Evolutionary conservation across 2,888 invertebrate genomes (phyloP), one percentile per base, ranked within the genome.

Genomic region (Drosophila planitibia): DNA sequence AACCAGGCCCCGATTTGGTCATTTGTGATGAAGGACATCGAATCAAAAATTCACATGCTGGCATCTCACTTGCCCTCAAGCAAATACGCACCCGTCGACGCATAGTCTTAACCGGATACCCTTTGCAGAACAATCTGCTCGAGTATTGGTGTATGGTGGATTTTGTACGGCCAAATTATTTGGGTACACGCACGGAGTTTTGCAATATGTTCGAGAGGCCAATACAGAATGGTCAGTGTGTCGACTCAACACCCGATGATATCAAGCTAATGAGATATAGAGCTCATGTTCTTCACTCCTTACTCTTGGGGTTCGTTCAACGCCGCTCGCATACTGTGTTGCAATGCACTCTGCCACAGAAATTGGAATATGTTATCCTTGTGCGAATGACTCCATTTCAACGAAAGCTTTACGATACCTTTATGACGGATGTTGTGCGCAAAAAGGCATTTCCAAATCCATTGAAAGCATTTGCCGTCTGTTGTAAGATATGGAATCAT

Each of bases 61-160:
- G 98, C 74, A 99, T 99, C 85, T 98, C 99, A 0, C 96, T 97
- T 92, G 98, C 99, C 0, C 94, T 99, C 49, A 99, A 99, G 92
- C 97, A 98, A 91, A 98, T 99, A 94, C 95, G 97, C 84, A 99
- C 99, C 0, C 97, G 98, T 91, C 95, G 99, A 22, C 95, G 99
- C 76, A 96, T 99, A 22, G 99, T 99, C 0, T 94, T 99, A 35
- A 99, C 99, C 4, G 99, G 99, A 4, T 99, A 99, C 94, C 99
- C 99, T 0, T 94, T 99, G 16, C 99, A 99, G 94, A 99, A 99
- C 93, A 99, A 99, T 93, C 94, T 99, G 25, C 94, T 98, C 66
- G 98, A 98, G 92, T 99, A 99, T 93, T 99, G 98, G 98, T 99
- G 99, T 92, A 99, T 99, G 99, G 99, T 99, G 0, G 99, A 99